Evolutionary conservation across 2,113 vertebrate genomes (phyloP).

Genomic region (Pantherophis guttatus): DNA sequence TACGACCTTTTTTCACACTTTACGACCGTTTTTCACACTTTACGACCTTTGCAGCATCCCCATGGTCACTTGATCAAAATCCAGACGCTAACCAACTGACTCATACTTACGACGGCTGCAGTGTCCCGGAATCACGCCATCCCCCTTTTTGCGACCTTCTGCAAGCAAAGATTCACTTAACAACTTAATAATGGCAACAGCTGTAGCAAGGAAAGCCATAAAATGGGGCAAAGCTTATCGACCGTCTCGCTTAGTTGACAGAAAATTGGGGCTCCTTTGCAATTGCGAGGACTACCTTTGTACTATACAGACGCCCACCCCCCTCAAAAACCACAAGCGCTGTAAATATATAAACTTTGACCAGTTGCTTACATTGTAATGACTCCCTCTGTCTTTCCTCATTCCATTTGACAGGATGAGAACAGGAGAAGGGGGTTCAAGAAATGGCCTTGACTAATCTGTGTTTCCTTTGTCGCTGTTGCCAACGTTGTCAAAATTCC

Average conservation of each 20-base stretch:
- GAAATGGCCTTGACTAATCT: neutral
- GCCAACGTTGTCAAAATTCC: neutral
- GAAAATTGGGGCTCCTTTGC: neutral
- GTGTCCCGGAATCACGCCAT: neutral
- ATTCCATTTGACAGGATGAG: neutral
- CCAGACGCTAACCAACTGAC: neutral
- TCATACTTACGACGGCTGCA: neutral
- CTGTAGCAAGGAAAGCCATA: neutral
- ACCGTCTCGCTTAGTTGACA: neutral
- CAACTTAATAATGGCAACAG: neutral
- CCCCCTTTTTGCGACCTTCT: neutral
- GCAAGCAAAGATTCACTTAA: neutral
- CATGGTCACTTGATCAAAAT: neutral
- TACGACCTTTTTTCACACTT: too few species aligned
- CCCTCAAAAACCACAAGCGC: neutral
- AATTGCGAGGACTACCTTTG: neutral
- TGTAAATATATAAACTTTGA: neutral
- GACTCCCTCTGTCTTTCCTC: neutral
- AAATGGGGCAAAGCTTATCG: neutral
- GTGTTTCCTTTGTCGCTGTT: neutral
- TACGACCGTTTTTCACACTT: too few species aligned
- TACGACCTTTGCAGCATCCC: neutral
- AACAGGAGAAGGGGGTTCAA: neutral
- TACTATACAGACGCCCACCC: too few species aligned
- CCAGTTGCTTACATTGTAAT: neutral